A percentile compares a stretch with the other conserved stretches of the same genome.
phyloP scores from a whole-genome alignment of 1,140 invertebrate genomes.

The Stegodyphus dumicola region DNA sequence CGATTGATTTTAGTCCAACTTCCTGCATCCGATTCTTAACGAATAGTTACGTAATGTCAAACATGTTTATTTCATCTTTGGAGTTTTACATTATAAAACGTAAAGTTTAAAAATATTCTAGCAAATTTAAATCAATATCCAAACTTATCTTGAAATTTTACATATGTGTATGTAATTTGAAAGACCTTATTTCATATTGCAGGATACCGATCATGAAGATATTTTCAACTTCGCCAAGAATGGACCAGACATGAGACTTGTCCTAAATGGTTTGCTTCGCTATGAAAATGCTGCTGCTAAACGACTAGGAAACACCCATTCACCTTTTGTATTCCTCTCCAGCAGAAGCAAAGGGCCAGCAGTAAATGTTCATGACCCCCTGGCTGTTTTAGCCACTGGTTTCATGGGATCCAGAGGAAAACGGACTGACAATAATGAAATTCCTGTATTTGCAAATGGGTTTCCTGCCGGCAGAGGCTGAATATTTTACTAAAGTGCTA shows the following conservation, averaged over 20 bases:
- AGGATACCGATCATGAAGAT: too few species aligned
- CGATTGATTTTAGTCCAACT: too few species aligned
- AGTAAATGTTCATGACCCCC: slow-evolving; percentile 11
- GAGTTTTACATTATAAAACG: too few species aligned
- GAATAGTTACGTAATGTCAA: too few species aligned
- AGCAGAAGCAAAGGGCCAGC: neutral
- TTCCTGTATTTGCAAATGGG: slow-evolving; percentile 52
- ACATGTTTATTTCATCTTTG: too few species aligned
- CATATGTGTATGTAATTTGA: too few species aligned
- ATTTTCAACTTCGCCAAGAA: neutral
- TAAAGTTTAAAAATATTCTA: too few species aligned
- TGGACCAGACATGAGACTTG: slow-evolving; percentile 29
- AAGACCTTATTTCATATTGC: too few species aligned
- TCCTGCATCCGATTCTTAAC: too few species aligned
- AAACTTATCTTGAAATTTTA: too few species aligned
- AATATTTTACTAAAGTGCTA: neutral
- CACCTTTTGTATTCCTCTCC: slow-evolving; percentile 3
- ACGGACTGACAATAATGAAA: slow-evolving; percentile 17
- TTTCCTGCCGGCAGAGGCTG: slow-evolving; percentile 32
- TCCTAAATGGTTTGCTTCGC: slow-evolving; percentile 14
- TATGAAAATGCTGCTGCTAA: slow-evolving; percentile 13
- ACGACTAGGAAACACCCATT: neutral
- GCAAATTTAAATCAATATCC: too few species aligned
- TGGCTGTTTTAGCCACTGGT: slow-evolving; percentile 27
- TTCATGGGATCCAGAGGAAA: slow-evolving; percentile 42